Base-by-base conservation (phyloP, 2,113 vertebrate genomes). In the Proterorhinus semilunaris region DNA sequence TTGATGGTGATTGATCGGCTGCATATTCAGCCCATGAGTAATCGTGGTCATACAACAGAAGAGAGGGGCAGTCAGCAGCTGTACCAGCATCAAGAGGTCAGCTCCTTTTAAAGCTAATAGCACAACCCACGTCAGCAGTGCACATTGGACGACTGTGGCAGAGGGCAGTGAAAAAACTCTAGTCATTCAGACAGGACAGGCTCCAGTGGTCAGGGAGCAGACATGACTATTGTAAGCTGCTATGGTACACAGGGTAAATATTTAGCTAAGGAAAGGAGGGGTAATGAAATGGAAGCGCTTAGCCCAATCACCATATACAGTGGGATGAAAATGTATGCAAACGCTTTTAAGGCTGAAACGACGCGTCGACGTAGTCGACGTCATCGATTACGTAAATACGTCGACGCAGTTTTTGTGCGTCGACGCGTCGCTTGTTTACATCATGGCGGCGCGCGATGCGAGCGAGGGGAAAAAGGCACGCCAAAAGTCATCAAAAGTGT, bases 201-300 rank as follows among this genome's bases (percentile, higher is more conserved):
- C 89, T 86, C 82, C 78, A 86, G 67, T 76, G 81, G 85, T 81
- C 82, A 86, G 83, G 74, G 82, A 81, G 83, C 79, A 86, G 83
- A 86, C 84, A 74, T 62, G 86, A 84, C 83, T 91, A 84, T 89
- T 88, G 86, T 88, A 83, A 90, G 88, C 90, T 90, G 87, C 86
- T 82, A 80, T 69, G 82, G 86, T 83, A 90, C 65, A 65, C 83
- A 79, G 79, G 87, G 79, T 92, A 92, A 93, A 93, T 91, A 92
- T 92, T 93, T 92, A 92, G 89, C 65, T 87, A 88, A 80, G 82
- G 80, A 75, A 88, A 90, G 76, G 84, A 90, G 81, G 79, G 74
- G 83, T 82, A 88, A 90, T 93, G 91, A 86, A 93, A 91, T 83
- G 77, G 70, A 65, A 85, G 58, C 75, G 82, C 76, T 87, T 87